Percentiles rank a stretch among this genome's conserved stretches.
These are phyloP conservation scores for Chiloscyllium punctatum DNA, from an alignment of 2,797 vertebrate species.

Conservation along the genomic window DNA sequence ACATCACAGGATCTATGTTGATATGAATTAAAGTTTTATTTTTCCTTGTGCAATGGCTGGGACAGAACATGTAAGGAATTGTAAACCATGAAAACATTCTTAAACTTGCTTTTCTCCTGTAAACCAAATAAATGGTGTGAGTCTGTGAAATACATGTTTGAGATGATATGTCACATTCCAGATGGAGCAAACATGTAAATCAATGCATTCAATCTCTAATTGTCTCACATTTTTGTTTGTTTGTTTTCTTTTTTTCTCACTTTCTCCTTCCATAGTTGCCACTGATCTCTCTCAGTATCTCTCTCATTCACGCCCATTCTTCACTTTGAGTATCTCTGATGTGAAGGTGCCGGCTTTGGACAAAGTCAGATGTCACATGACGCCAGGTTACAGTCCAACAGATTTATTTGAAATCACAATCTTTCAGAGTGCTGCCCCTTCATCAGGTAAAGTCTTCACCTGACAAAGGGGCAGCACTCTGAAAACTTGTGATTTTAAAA, in stretches of 20 bases:
- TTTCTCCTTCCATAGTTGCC: neutral
- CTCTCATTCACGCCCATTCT: neutral
- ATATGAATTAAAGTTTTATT: constrained; percentile 1
- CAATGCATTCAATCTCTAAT: neutral
- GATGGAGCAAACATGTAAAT: neutral
- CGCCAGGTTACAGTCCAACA: too few species aligned
- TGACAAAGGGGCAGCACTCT: too few species aligned
- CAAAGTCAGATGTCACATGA: too few species aligned
- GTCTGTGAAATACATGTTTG: neutral
- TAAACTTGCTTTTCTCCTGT: neutral
- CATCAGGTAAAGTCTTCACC: too few species aligned
- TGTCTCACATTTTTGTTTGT: neutral
- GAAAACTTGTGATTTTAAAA: too few species aligned
- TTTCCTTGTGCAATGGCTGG: neutral
- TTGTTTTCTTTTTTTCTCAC: neutral
- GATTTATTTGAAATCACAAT: too few species aligned
- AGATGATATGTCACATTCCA: neutral
- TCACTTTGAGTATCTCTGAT: too few species aligned
- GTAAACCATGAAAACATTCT: neutral
- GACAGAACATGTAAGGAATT: neutral
- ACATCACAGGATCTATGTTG: neutral
- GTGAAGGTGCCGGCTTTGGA: too few species aligned
- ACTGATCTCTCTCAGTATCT: neutral
- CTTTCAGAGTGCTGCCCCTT: too few species aligned
- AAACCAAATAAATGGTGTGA: neutral